Conservation (phyloP, 2,113 vertebrate genomes). For the Hydrolagus affinis region DNA sequence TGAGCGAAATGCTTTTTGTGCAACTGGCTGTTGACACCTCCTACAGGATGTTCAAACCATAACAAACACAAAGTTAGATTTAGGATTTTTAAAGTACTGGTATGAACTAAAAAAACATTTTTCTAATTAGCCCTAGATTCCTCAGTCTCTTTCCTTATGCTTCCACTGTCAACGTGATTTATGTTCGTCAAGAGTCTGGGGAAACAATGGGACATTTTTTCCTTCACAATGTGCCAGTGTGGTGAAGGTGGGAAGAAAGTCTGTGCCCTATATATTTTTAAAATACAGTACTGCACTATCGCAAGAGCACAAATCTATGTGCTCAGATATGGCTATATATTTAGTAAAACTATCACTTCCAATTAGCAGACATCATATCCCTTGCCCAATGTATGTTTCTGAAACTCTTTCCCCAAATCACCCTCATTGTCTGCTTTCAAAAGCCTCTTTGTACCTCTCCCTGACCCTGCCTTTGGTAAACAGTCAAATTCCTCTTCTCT, state of each 20-base stretch:
- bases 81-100: background rate
- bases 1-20: background rate
- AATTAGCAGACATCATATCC: conserved; percentile 1
- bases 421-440: background rate
- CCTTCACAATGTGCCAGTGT: background rate
- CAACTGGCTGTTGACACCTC: background rate
- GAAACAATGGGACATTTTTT: conserved; percentile 1
- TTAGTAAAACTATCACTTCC: background rate
- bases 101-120: background rate
- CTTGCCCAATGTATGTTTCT: background rate
- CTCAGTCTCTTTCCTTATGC: background rate
- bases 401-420: background rate
- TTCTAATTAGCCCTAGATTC: background rate
- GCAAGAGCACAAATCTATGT: no score
- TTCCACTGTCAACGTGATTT: background rate
- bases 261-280: no score
- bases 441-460: background rate
- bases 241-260: no score
- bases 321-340: background rate
- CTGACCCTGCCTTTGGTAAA: background rate
- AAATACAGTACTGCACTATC: no score
- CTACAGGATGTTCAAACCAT: conserved; percentile 8
- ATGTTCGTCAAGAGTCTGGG: background rate
- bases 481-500: background rate
- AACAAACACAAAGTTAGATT: background rate